Base-by-base conservation (phyloP, 2,888 invertebrate species). In the Drosophila setosimentum region DNA sequence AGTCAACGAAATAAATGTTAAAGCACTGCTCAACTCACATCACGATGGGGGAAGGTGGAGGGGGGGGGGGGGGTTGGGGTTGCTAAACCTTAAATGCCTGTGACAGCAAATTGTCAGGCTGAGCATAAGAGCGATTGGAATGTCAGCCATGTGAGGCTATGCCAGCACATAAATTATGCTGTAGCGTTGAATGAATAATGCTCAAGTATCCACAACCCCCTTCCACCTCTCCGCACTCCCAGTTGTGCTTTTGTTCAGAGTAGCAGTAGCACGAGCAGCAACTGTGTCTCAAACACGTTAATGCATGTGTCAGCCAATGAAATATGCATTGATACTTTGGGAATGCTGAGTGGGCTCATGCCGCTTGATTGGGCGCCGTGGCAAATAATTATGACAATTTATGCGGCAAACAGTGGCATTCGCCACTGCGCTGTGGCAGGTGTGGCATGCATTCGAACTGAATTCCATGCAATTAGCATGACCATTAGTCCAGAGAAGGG, bases 271-370 rank as follows among this genome's bases (percentile, higher is more conserved):
- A 35, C 13, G 5, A 33, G 33, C 33, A 33, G 33, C 13, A 13
- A 73, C 68, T 71, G 66, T 61, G 62, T 35, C 68, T 64, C 67
- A 80, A 87, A 82, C 87, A 87, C 84, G 84, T 89, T 89, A 89
- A 87, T 87, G 90, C 81, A 89, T 83, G 70, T 89, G 87, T 89
- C 87, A 87, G 79, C 73, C 83, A 76, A 89, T 87, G 90, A 87
- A 87, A 87, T 87, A 90, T 90, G 90, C 81, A 85, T 88, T 78
- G 87, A 87, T 77, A 79, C 68, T 58, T 45, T 64, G 29, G 53
- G 48, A 58, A 45, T 49, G 55, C 53, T 62, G 67, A 55, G 66
- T 54, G 64, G 59, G 54, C 67, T 63, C 49, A 57, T n/a, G 69
- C 40, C 65, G 35, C 50, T 16, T 45, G 66, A 61, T 67, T 57